Evolutionary conservation across 37 sponge, comb jelly and placozoan genomes (phyloP).

Genomic region (Haliclona indistincta): DNA sequence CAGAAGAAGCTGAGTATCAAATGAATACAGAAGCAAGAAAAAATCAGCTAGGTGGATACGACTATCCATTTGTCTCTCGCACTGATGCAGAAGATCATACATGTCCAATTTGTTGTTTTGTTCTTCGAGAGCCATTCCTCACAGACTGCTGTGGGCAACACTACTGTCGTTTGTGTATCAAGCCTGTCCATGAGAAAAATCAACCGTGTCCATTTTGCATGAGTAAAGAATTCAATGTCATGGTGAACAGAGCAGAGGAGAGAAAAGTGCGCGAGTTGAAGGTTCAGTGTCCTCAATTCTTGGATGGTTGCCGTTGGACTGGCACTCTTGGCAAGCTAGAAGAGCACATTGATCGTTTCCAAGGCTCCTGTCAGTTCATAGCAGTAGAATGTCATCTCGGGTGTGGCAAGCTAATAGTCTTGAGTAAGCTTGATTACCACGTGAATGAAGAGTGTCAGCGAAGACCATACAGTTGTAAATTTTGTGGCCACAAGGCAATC

Average conservation of each 20-base stretch:
- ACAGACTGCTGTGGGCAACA: conserved; percentile 64
- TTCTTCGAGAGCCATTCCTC: conserved; percentile 31
- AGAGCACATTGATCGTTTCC: conserved; percentile 27
- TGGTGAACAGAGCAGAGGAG: conserved; percentile 20
- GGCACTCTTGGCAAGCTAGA: conserved; percentile 28
- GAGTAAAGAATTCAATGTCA: conserved; percentile 14
- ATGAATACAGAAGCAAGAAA: too few species aligned
- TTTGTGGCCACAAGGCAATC: conserved; percentile 13
- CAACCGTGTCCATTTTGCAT: conserved; percentile 48
- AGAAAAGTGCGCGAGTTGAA: conserved; percentile 28
- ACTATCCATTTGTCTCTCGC: conserved; percentile 20
- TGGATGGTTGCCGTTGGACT: conserved; percentile 51
- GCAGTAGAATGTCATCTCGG: conserved; percentile 5
- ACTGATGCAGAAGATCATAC: conserved; percentile 17
- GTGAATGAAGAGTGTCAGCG: conserved; percentile 15
- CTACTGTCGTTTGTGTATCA: conserved; percentile 40
- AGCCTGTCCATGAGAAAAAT: background rate
- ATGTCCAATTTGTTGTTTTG: conserved; percentile 53
- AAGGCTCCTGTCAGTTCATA: conserved; percentile 31
- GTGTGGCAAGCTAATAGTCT: conserved; percentile 7
- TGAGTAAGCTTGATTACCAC: conserved; percentile 1
- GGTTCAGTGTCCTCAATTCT: conserved; percentile 40
- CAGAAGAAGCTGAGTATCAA: too few species aligned
- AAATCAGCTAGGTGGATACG: conserved; percentile 17
- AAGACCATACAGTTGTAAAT: conserved; percentile 26